Conservation (phyloP, 2,113 vertebrate genomes). For the Ploceus nigricollis region DNA sequence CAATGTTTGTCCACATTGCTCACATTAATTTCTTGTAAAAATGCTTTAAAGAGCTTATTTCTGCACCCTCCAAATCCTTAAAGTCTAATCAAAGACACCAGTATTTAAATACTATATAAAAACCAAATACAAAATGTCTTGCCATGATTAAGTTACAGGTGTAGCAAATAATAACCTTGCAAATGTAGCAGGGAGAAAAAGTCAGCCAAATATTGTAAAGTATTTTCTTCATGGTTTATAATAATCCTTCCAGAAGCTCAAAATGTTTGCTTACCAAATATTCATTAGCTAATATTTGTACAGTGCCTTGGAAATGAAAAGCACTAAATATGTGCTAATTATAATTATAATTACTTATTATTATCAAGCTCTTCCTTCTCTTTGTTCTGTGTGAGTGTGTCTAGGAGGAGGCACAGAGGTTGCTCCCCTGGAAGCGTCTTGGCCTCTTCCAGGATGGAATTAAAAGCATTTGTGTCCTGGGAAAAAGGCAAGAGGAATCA, state of each 20-base stretch:
- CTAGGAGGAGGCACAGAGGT: not conserved
- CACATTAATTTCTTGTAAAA: not conserved
- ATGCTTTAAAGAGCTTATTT: not conserved
- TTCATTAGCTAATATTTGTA: constrained; percentile 43
- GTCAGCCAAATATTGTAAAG: not conserved
- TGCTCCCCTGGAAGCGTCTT: not conserved
- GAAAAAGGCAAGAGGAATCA: not conserved
- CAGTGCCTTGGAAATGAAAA: constrained; percentile 30
- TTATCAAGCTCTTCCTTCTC: not conserved
- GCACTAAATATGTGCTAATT: constrained; percentile 50
- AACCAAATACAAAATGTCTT: not conserved
- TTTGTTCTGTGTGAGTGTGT: not conserved
- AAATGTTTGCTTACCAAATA: constrained; percentile 58
- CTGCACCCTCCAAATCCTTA: not conserved
- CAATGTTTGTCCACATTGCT: not conserved
- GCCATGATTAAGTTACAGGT: not conserved
- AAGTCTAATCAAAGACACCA: not conserved
- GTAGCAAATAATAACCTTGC: not conserved
- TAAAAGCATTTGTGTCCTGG: not conserved
- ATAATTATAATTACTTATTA: constrained; percentile 36
- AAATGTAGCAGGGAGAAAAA: not conserved
- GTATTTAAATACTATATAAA: not conserved
- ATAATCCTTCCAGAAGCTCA: constrained; percentile 30
- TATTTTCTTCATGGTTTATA: constrained; percentile 5
- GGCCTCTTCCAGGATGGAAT: not conserved